A percentile compares a stretch with the other conserved stretches of the same genome.
phyloP scores from a whole-genome alignment of 1,140 invertebrate species.

The Rhopalosiphum padi region DNA sequence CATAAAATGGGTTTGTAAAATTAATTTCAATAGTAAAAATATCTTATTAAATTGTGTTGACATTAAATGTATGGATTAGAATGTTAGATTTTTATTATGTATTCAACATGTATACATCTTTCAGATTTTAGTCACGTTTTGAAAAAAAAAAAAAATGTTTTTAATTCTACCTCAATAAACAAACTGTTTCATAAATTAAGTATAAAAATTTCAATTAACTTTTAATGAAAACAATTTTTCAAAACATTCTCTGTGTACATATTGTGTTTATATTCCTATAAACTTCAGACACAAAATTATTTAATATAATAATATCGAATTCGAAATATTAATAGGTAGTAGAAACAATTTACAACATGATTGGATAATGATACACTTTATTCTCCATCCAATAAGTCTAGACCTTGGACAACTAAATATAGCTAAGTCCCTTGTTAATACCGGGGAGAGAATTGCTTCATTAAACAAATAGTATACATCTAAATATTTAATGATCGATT shows the following conservation, averaged over 20 bases:
- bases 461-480: not conserved
- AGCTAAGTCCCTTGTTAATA: not conserved
- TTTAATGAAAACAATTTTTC: constrained; percentile 1
- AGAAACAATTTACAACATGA: not conserved
- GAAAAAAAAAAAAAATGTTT: not conserved
- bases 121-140: not conserved
- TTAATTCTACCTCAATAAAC: not conserved
- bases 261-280: not conserved
- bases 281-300: not conserved
- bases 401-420: not conserved
- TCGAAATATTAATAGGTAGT: not conserved
- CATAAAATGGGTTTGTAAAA: not conserved
- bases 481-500: not conserved
- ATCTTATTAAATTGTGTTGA: not conserved
- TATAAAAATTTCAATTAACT: not conserved
- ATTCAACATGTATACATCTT: not conserved
- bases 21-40: not conserved
- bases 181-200: constrained; percentile 19
- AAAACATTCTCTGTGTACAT: not conserved
- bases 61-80: not conserved
- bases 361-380: not conserved
- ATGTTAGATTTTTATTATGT: not conserved
- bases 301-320: not conserved
- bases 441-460: not conserved
- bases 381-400: not conserved